Evolutionary conservation across 2,113 vertebrate genomes (phyloP).

Genomic region (Ivindomyrus marchei): DNA sequence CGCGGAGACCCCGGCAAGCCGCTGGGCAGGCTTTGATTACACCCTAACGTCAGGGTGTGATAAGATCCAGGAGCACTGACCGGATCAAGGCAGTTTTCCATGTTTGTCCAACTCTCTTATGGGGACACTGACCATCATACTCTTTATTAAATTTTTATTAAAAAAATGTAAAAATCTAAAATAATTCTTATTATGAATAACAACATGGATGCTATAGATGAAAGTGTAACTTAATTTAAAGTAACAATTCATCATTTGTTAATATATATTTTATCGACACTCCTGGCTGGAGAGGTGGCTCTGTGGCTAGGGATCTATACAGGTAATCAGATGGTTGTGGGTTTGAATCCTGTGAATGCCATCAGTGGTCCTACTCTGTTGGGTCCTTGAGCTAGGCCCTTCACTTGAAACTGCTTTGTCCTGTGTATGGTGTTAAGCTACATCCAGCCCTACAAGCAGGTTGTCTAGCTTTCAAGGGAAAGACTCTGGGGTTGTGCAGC

Average conservation of each 20-base stretch:
- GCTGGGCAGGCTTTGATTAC: not conserved
- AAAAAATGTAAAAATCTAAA: not conserved
- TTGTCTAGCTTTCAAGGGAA: too few relatives aligned
- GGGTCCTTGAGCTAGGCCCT: too few relatives aligned
- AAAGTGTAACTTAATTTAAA: not conserved
- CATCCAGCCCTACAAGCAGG: too few relatives aligned
- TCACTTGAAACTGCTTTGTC: too few relatives aligned
- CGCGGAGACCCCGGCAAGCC: not conserved
- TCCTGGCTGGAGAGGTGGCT: too few relatives aligned
- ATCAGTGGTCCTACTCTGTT: too few relatives aligned
- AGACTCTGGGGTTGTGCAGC: too few relatives aligned
- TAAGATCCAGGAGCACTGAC: not conserved
- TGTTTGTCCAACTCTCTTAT: not conserved
- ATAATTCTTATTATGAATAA: not conserved
- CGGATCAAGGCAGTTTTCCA: not conserved
- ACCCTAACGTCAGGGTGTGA: not conserved
- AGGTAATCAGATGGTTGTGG: too few relatives aligned
- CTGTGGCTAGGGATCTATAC: too few relatives aligned
- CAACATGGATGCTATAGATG: not conserved
- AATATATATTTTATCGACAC: not conserved
- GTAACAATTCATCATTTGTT: not conserved
- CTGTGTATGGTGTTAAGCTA: too few relatives aligned
- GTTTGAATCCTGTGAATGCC: too few relatives aligned
- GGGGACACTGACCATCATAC: not conserved
- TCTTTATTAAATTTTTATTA: not conserved